Percentiles rank a stretch among this genome's conserved stretches.
phyloP scores from a whole-genome alignment of 1,140 invertebrate species.

The Heterodera schachtii region DNA sequence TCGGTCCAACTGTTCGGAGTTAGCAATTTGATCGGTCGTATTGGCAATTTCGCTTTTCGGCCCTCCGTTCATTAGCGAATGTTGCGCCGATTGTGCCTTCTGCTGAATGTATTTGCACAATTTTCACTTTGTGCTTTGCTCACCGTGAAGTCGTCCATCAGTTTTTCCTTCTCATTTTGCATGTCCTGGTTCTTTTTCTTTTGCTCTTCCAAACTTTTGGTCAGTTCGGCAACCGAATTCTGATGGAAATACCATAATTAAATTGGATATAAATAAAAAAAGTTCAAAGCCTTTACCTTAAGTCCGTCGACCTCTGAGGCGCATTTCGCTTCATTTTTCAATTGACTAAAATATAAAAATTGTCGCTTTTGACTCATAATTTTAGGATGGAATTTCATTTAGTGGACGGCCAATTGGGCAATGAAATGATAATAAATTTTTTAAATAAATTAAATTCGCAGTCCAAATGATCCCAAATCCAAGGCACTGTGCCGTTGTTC shows the following conservation, averaged over 20 bases:
- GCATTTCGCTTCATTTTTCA: not conserved
- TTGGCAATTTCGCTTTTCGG: not conserved
- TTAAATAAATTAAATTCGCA: no score
- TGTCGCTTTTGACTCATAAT: no score
- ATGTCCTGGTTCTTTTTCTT: conserved; percentile 22
- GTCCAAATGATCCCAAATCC: no score
- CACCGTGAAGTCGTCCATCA: conserved; percentile 29
- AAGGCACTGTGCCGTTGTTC: no score
- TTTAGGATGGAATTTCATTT: no score
- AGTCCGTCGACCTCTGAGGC: not conserved
- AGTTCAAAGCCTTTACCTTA: conserved; percentile 1
- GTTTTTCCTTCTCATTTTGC: conserved; percentile 28
- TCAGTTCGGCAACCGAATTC: conserved; percentile 17
- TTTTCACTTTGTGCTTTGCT: not conserved
- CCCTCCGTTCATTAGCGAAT: not conserved
- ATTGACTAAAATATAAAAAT: not conserved
- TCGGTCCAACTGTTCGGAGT: not conserved
- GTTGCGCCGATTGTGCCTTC: not conserved
- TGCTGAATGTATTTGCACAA: not conserved
- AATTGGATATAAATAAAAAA: not conserved
- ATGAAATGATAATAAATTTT: no score
- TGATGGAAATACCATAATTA: conserved; percentile 2
- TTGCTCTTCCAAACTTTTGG: conserved; percentile 8
- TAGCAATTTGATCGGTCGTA: not conserved
- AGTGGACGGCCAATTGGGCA: no score